Evolutionary conservation across 2,113 vertebrate species (phyloP).

Genomic region (Myanophis thanlyinensis): DNA sequence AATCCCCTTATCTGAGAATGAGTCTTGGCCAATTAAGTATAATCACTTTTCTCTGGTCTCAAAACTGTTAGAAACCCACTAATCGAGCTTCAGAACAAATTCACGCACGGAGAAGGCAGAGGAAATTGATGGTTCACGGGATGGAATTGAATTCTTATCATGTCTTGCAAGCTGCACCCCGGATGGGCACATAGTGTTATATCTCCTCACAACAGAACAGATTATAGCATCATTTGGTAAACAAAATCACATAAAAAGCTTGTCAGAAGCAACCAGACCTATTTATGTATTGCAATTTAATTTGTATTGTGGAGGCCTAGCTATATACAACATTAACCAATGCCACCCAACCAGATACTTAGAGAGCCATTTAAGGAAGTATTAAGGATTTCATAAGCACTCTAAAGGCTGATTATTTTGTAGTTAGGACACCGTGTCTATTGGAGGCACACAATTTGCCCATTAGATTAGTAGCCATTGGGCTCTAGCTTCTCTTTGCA

Average conservation of each 20-base stretch:
- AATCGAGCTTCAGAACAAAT: not conserved
- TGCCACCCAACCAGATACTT: not conserved
- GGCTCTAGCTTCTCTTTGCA: not conserved
- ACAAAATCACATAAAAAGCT: not conserved
- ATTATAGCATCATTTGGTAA: not conserved
- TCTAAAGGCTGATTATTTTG: not conserved
- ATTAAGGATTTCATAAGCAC: not conserved
- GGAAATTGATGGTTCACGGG: not conserved
- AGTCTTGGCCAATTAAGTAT: not conserved
- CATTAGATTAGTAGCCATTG: not conserved
- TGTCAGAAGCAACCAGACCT: not conserved
- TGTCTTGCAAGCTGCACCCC: not conserved
- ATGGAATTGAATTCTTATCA: not conserved
- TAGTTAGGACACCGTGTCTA: not conserved
- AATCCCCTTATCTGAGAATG: not conserved
- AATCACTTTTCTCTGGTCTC: not conserved
- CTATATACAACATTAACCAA: not conserved
- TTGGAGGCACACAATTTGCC: not conserved
- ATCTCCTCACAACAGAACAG: not conserved
- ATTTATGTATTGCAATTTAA: not conserved
- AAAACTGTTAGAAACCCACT: not conserved
- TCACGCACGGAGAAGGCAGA: not conserved
- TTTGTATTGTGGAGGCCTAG: not conserved
- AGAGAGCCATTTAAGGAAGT: not conserved
- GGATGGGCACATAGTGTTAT: not conserved